These are phyloP conservation scores for Hemithea aestivaria DNA, from an alignment of 2,888 invertebrate genomes.

Conservation along the genomic window DNA sequence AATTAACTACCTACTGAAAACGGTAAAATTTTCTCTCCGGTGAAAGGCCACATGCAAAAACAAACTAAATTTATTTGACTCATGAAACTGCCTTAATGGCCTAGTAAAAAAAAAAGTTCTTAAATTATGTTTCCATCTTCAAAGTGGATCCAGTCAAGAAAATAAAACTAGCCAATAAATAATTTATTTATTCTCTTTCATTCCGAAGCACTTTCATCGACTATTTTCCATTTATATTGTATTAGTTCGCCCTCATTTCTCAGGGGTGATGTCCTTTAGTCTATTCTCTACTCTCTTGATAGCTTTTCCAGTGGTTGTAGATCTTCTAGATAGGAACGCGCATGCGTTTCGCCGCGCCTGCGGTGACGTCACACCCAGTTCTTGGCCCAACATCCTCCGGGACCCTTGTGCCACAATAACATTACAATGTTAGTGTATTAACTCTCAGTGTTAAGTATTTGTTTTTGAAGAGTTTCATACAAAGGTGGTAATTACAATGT, in stretches of 20 bases:
- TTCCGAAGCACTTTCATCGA: slow-evolving; percentile 9
- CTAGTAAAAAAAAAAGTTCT: no score
- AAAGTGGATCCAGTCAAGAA: no score
- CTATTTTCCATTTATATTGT: slow-evolving; percentile 6
- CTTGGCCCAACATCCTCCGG: slow-evolving; percentile 45
- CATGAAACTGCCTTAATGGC: no score
- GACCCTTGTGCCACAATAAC: slow-evolving; percentile 36
- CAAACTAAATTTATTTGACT: no score
- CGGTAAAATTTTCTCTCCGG: background rate
- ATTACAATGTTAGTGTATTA: slow-evolving; percentile 20
- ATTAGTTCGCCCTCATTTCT: slow-evolving; percentile 9
- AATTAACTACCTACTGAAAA: slow-evolving; percentile 18
- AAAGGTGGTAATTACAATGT: background rate
- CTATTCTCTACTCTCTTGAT: slow-evolving; percentile 14
- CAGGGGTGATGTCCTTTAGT: slow-evolving; percentile 4
- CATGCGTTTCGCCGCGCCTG: slow-evolving; percentile 64
- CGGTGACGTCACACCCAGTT: slow-evolving; percentile 66
- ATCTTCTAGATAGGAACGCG: slow-evolving; percentile 41
- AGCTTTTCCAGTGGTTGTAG: slow-evolving; percentile 39
- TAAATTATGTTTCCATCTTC: no score
- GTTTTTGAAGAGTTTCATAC: slow-evolving; percentile 4
- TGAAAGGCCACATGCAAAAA: no score
- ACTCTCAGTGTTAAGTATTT: slow-evolving; percentile 13
- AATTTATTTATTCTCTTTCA: no score
- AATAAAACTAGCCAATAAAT: no score